Conservation (phyloP, 2,888 invertebrate species). For the Pachydiplax longipennis region DNA sequence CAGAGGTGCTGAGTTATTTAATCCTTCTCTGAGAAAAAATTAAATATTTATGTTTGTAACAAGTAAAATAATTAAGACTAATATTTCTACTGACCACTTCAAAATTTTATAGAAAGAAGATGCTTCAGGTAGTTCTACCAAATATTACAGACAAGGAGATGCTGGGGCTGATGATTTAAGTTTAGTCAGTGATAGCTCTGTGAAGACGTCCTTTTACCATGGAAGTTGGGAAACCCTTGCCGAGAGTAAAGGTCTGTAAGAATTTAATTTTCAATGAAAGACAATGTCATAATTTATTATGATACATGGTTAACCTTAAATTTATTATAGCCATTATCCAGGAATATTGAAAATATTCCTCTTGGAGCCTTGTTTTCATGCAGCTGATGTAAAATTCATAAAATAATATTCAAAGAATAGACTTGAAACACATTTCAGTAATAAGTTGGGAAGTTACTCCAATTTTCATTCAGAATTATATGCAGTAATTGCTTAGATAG, state of each 20-base stretch:
- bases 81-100: not conserved
- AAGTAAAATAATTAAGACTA: not conserved
- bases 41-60: too few species aligned
- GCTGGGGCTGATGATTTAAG: slow-evolving; percentile 45
- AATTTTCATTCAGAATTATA: too few species aligned
- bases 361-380: not conserved
- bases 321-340: not conserved
- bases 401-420: not conserved
- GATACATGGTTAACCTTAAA: not conserved
- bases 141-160: slow-evolving; percentile 28
- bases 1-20: too few species aligned
- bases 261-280: not conserved
- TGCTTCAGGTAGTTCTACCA: not conserved
- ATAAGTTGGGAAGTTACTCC: too few species aligned
- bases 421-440: too few species aligned
- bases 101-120: not conserved
- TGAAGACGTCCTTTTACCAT: slow-evolving; percentile 47
- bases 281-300: not conserved
- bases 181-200: slow-evolving; percentile 48
- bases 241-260: slow-evolving; percentile 3
- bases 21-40: too few species aligned
- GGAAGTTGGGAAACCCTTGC: slow-evolving; percentile 39
- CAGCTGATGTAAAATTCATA: not conserved
- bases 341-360: too few species aligned
- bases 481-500: too few species aligned